A percentile compares a stretch with the other conserved stretches of the same genome.
phyloP scores from a whole-genome alignment of 2,888 invertebrate genomes.

The Thysanoteuthis rhombus region DNA sequence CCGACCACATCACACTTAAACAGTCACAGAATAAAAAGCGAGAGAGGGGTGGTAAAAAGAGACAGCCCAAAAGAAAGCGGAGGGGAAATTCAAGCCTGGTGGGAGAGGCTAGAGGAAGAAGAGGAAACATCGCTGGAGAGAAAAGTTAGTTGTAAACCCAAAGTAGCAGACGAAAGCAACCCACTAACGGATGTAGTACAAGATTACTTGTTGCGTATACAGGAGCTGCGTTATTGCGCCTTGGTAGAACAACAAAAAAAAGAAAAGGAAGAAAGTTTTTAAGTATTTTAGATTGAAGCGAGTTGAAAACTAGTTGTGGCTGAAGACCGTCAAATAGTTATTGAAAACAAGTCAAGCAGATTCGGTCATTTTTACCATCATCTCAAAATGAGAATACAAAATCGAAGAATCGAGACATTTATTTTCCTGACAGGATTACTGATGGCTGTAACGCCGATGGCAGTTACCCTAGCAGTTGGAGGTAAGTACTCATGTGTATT shows the following conservation, averaged over 20 bases:
- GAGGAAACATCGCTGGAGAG: background rate
- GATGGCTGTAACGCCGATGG: background rate
- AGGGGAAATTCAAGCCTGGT: background rate
- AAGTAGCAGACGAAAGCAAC: background rate
- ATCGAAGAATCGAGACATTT: background rate
- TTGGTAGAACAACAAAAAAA: too few species aligned
- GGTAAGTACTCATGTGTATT: background rate
- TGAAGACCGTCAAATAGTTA: background rate
- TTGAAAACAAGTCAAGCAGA: background rate
- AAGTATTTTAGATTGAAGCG: background rate
- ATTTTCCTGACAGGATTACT: background rate
- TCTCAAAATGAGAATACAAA: background rate
- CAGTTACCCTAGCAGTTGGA: background rate
- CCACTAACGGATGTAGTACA: background rate
- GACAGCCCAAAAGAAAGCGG: background rate
- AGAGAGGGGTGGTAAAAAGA: background rate
- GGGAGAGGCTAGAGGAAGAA: background rate
- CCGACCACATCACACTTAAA: background rate
- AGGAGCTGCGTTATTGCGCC: background rate
- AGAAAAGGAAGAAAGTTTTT: background rate
- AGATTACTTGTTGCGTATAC: background rate
- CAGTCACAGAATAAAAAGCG: background rate
- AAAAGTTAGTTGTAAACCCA: background rate
- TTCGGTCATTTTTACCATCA: background rate
- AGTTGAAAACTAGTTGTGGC: background rate